Percentiles rank a stretch among this genome's conserved stretches.
These are phyloP conservation scores for Sphaeridia pumilis DNA, from an alignment of 2,888 invertebrate genomes.

Conservation along the genomic window DNA sequence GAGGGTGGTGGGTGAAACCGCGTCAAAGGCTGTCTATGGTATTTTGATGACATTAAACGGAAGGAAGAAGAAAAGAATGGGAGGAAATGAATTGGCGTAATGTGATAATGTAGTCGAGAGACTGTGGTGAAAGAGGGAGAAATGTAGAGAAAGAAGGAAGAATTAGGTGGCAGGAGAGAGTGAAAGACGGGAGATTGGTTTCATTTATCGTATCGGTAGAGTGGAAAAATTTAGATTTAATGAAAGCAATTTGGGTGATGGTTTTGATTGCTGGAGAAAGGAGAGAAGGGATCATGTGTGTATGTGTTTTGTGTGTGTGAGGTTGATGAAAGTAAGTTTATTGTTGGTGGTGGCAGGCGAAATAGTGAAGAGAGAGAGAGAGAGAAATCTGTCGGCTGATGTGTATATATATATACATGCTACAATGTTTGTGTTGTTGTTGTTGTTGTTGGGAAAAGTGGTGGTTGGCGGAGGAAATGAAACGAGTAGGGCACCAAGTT, in stretches of 20 bases:
- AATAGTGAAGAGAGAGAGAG: background rate
- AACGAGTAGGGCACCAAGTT: background rate
- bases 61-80: too few relatives aligned
- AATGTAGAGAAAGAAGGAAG: background rate
- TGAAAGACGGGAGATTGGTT: background rate
- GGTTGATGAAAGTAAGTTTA: background rate
- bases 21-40: too few relatives aligned
- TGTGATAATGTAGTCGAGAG: too few relatives aligned
- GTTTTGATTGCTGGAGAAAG: background rate
- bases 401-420: too few relatives aligned
- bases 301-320: too few relatives aligned
- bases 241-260: background rate
- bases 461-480: background rate
- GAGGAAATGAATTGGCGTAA: too few relatives aligned
- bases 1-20: too few relatives aligned
- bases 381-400: background rate
- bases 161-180: background rate
- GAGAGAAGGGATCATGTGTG: background rate
- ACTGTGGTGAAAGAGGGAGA: background rate
- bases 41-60: too few relatives aligned
- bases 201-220: background rate
- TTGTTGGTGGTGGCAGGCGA: background rate
- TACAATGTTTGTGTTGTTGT: too few relatives aligned
- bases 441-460: background rate
- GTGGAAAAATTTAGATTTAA: background rate